Percentiles rank a stretch among this genome's conserved stretches.
phyloP scores from a whole-genome alignment of 53 echinoderm and acorn worm species.

The Luidia sarsii region DNA sequence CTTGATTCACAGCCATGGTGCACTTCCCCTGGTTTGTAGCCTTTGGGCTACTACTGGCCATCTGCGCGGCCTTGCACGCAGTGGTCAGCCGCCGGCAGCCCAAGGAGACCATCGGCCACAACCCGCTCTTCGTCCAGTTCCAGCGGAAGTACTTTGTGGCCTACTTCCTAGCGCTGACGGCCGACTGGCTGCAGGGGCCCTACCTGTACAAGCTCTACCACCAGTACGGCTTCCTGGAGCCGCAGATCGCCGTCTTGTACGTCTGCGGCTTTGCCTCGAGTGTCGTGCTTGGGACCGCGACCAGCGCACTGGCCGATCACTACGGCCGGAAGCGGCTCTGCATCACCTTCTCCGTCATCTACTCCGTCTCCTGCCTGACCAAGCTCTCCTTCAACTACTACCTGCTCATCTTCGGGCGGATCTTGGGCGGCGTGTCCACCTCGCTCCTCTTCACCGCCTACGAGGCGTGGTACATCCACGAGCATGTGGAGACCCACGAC shows the following conservation, averaged over 20 bases:
- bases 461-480: conserved; percentile 97
- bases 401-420: conserved; percentile 78
- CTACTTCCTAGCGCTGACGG: conserved; percentile 85
- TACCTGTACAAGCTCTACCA: conserved; percentile 96
- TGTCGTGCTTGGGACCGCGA: conserved; percentile 81
- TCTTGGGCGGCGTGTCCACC: conserved; percentile 90
- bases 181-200: conserved; percentile 97
- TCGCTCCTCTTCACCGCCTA: conserved; percentile 93
- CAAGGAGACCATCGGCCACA: conserved; percentile 68
- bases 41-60: conserved; percentile 60
- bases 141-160: conserved; percentile 90
- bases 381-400: conserved; percentile 82
- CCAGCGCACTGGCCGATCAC: conserved; percentile 77
- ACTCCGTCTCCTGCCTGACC: conserved; percentile 92
- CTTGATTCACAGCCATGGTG: background rate
- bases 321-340: conserved; percentile 93
- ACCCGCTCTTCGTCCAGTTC: conserved; percentile 86
- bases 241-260: conserved; percentile 96
- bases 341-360: conserved; percentile 91
- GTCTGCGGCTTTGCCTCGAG: conserved; percentile 97
- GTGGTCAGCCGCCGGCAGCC: conserved; percentile 58
- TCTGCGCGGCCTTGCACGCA: conserved; percentile 55
- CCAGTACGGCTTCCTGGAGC: conserved; percentile 89
- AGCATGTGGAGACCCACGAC: conserved; percentile 89
- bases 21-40: conserved; percentile 23